These are phyloP conservation scores for Battus philenor DNA, from an alignment of 1,140 invertebrate genomes.

Conservation along the genomic window DNA sequence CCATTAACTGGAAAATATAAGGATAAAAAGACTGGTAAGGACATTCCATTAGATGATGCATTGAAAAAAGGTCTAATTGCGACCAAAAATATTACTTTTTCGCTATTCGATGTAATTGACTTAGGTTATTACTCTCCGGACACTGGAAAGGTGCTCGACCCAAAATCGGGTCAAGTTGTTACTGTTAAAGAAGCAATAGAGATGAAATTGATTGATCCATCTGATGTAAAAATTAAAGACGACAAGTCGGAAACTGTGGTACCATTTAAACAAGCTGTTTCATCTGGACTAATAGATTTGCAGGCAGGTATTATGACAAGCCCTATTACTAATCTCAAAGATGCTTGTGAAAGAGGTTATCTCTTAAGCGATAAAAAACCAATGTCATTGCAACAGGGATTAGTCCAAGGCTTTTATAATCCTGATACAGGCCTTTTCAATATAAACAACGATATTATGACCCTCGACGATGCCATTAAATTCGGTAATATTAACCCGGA, in stretches of 20 bases:
- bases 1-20: conserved; percentile 80
- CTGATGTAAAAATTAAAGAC: conserved; percentile 84
- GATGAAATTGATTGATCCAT: conserved; percentile 83
- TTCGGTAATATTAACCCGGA: conserved; percentile 85
- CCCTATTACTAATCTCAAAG: conserved; percentile 84
- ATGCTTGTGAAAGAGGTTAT: conserved; percentile 86
- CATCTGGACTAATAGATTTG: conserved; percentile 82
- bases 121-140: conserved; percentile 87
- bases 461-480: conserved; percentile 87
- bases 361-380: conserved; percentile 85
- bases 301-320: conserved; percentile 81
- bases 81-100: conserved; percentile 82
- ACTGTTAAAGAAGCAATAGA: conserved; percentile 84
- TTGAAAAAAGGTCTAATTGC: conserved; percentile 81
- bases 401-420: conserved; percentile 89
- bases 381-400: conserved; percentile 89
- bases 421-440: conserved; percentile 84
- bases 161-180: conserved; percentile 84
- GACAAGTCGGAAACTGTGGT: conserved; percentile 82
- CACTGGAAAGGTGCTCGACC: conserved; percentile 88
- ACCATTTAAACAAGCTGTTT: conserved; percentile 82
- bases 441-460: conserved; percentile 83
- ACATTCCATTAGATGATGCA: conserved; percentile 83
- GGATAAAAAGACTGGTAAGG: conserved; percentile 81
- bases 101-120: conserved; percentile 85